Percentiles rank a stretch among this genome's conserved stretches.
Conservation (phyloP, 92 coral and sea anemone species). For the Umimayanthus chanpuru region DNA sequence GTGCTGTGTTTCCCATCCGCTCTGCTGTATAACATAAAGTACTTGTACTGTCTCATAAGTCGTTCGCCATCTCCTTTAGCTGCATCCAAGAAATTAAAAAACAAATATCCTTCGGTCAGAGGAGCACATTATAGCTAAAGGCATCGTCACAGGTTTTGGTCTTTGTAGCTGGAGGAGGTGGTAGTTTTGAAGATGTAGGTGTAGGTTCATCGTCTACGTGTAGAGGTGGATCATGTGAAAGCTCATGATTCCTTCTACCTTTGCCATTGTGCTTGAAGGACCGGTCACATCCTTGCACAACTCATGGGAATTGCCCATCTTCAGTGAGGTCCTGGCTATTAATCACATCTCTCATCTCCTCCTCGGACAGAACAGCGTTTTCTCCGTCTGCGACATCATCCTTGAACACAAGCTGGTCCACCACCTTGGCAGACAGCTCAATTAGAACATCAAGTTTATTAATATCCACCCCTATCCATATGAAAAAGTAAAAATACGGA, state of each 20-base stretch:
- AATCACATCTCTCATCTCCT: not conserved
- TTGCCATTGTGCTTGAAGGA: conserved; percentile 41
- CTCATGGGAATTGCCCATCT: conserved; percentile 40
- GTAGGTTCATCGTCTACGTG: not conserved
- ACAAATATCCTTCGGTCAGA: conserved; percentile 55
- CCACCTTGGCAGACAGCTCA: conserved; percentile 49
- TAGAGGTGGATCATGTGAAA: conserved; percentile 39
- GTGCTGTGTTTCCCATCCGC: conserved; percentile 57
- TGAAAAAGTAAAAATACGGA: no score
- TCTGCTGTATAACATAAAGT: conserved; percentile 58
- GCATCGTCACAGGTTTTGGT: conserved; percentile 51
- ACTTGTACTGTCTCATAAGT: conserved; percentile 69
- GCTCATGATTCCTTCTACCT: conserved; percentile 47
- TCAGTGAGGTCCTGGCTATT: conserved; percentile 15
- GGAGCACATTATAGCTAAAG: conserved; percentile 62
- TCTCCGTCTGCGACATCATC: conserved; percentile 53
- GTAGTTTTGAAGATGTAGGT: not conserved
- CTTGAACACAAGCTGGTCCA: conserved; percentile 51
- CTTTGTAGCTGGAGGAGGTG: conserved; percentile 3
- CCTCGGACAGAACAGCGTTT: conserved; percentile 1
- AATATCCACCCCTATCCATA: no score
- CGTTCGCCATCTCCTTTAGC: conserved; percentile 68
- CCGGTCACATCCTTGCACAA: conserved; percentile 30
- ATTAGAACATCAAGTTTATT: conserved; percentile 51
- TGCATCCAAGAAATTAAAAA: conserved; percentile 68